Evolutionary conservation across 1,140 invertebrate species (phyloP).

Genomic region (Zaprionus kolodkinae): DNA sequence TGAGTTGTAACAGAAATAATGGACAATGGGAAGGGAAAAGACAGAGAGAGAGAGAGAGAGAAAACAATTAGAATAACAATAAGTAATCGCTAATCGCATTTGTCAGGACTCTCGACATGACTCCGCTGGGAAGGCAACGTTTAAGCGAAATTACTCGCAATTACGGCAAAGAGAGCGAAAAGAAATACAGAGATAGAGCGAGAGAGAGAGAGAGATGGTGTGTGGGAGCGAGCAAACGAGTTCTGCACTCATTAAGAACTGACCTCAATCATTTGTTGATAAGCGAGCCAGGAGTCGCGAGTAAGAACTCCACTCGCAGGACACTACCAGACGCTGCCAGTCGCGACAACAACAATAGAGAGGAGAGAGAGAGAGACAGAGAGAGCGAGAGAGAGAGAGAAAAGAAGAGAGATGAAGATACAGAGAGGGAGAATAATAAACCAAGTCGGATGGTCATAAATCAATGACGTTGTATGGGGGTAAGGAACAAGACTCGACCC

Average conservation of each 20-base stretch:
- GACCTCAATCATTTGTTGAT: slow-evolving; percentile 81
- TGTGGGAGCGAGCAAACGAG: not conserved
- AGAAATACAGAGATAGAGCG: not conserved
- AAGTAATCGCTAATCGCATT: slow-evolving; percentile 64
- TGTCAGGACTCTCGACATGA: slow-evolving; percentile 47
- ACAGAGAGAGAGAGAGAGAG: not conserved
- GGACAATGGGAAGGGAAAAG: not conserved
- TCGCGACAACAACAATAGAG: slow-evolving; percentile 11
- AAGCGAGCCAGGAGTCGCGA: slow-evolving; percentile 50
- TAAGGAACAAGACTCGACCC: slow-evolving; percentile 48
- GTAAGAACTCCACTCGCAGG: slow-evolving; percentile 38
- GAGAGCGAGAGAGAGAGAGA: not conserved
- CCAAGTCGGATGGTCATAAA: slow-evolving; percentile 64
- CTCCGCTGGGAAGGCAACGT: slow-evolving; percentile 29
- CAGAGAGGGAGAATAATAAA: slow-evolving; percentile 50
- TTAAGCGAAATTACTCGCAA: slow-evolving; percentile 71
- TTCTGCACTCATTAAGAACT: slow-evolving; percentile 42
- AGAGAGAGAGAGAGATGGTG: not conserved
- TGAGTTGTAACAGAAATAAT: not conserved
- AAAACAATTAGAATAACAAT: slow-evolving; percentile 39
- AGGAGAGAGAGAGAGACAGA: slow-evolving; percentile 10
- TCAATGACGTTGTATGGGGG: slow-evolving; percentile 56
- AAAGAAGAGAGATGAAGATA: not conserved
- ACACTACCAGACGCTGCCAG: slow-evolving; percentile 43
- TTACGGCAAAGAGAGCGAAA: slow-evolving; percentile 44